Evolutionary conservation across 1,140 invertebrate species (phyloP).

Genomic region (Aethina tumida): DNA sequence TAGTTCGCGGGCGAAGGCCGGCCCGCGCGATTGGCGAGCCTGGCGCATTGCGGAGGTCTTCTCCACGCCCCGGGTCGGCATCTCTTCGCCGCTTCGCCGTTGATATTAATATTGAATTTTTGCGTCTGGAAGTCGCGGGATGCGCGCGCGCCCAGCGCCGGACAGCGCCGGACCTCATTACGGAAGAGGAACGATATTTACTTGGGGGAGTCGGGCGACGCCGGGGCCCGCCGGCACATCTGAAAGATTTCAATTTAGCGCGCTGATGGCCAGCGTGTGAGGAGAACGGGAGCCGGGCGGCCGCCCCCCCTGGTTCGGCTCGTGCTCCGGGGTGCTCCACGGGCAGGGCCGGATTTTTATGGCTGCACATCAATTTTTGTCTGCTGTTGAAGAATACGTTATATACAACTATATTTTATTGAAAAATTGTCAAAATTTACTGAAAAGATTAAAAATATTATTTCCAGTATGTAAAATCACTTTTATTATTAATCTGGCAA

Average conservation of each 20-base stretch:
- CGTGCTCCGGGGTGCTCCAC: too few relatives aligned
- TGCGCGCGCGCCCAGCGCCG: slow-evolving; percentile 12
- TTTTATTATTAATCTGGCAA: too few relatives aligned
- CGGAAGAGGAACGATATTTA: slow-evolving; percentile 23
- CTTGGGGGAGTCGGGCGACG: slow-evolving; percentile 7
- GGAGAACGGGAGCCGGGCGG: too few relatives aligned
- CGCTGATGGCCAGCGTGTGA: slow-evolving; percentile 10
- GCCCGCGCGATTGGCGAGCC: slow-evolving; percentile 21
- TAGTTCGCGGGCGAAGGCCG: slow-evolving; percentile 26
- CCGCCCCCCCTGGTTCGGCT: background rate
- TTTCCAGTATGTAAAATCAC: too few relatives aligned
- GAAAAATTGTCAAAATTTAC: too few relatives aligned
- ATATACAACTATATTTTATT: too few relatives aligned
- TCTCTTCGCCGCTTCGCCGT: slow-evolving; percentile 30
- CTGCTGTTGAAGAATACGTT: too few relatives aligned
- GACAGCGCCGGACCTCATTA: slow-evolving; percentile 18
- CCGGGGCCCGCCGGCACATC: slow-evolving; percentile 9
- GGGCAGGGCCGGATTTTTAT: too few relatives aligned
- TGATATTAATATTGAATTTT: slow-evolving; percentile 50
- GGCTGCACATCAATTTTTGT: too few relatives aligned
- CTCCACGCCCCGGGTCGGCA: slow-evolving; percentile 26
- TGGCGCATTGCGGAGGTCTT: slow-evolving; percentile 30
- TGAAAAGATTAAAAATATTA: too few relatives aligned
- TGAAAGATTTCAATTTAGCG: slow-evolving; percentile 11
- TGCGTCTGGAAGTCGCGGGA: slow-evolving; percentile 29